Conservation (phyloP, 2,888 invertebrate species). For the Epinotia demarniana region DNA sequence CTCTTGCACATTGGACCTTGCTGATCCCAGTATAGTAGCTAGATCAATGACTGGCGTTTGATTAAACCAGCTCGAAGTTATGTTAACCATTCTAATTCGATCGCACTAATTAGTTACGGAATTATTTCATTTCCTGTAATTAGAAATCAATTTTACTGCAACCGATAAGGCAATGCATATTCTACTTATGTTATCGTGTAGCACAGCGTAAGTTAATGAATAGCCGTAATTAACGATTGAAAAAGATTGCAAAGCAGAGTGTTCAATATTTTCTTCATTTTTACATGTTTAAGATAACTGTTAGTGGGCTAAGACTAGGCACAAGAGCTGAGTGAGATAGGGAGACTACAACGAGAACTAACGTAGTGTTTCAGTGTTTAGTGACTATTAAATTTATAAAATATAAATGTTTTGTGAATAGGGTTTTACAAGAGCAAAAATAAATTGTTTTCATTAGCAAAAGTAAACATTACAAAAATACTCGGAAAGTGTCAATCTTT, state of each 20-base stretch:
- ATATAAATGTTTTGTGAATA: neutral
- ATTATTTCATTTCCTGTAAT: conserved; percentile 63
- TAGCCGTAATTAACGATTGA: conserved; percentile 21
- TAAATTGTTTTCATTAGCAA: neutral
- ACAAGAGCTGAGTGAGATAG: neutral
- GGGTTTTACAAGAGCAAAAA: neutral
- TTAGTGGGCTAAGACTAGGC: neutral
- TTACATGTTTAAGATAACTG: conserved; percentile 1
- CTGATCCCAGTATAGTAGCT: conserved; percentile 48
- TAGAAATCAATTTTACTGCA: conserved; percentile 57
- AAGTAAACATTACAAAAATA: too few species aligned
- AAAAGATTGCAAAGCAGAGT: conserved; percentile 3
- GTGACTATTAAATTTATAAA: neutral
- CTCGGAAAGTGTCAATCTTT: too few species aligned
- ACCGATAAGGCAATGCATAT: conserved; percentile 38
- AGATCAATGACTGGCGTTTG: conserved; percentile 57
- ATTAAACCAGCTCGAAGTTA: conserved; percentile 58
- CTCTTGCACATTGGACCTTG: neutral
- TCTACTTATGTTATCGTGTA: conserved; percentile 42
- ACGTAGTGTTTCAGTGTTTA: neutral
- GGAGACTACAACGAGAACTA: neutral
- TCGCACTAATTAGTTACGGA: conserved; percentile 61
- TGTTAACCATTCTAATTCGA: conserved; percentile 58
- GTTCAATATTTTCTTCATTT: conserved; percentile 4
- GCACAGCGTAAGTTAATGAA: conserved; percentile 28